Evolutionary conservation across 2,888 invertebrate genomes (phyloP).

Genomic region (Microchrysa polita): DNA sequence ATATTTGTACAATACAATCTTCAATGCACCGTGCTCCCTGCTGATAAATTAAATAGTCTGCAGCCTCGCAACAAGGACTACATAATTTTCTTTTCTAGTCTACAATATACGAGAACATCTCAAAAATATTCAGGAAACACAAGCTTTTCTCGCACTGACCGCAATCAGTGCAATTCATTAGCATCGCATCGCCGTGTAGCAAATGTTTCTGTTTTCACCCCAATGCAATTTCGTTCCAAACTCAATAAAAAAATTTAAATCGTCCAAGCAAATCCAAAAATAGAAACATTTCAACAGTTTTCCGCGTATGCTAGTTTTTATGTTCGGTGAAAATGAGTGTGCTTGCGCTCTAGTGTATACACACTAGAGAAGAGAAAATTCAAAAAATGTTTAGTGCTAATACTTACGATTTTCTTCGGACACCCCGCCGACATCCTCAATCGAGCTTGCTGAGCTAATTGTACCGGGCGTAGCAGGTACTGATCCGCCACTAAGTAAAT

Average conservation of each 20-base stretch:
- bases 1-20: background rate
- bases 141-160: background rate
- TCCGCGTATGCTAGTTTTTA: too few relatives aligned
- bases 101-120: too few relatives aligned
- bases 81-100: background rate
- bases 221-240: background rate
- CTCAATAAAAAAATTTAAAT: too few relatives aligned
- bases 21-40: background rate
- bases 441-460: conserved; percentile 78
- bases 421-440: conserved; percentile 69
- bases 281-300: background rate
- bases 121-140: too few relatives aligned
- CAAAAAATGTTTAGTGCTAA: conserved; percentile 34
- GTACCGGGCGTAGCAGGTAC: conserved; percentile 72
- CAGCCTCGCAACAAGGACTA: background rate
- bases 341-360: too few relatives aligned
- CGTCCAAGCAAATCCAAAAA: background rate
- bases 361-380: conserved; percentile 43
- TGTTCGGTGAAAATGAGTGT: background rate
- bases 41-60: background rate
- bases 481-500: conserved; percentile 66
- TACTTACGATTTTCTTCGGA: conserved; percentile 56
- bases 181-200: background rate
- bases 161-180: background rate
- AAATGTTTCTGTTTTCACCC: too few relatives aligned